These are phyloP conservation scores for Psettodes erumei DNA, from an alignment of 2,113 vertebrate genomes.

Conservation along the genomic window DNA sequence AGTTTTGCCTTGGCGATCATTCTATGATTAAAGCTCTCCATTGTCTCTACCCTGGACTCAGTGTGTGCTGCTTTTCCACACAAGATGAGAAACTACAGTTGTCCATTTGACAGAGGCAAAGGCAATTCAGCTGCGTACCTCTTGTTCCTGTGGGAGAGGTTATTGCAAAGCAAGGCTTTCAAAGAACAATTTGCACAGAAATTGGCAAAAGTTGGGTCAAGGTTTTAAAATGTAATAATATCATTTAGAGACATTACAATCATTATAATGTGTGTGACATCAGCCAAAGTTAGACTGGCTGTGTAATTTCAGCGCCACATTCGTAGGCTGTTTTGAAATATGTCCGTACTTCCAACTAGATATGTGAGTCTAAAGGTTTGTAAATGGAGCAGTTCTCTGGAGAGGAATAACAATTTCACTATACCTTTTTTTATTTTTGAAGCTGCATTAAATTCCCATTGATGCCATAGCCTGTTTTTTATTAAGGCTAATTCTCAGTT, in stretches of 20 bases:
- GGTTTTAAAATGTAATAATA: constrained; percentile 72
- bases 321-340: constrained; percentile 46
- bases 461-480: constrained; percentile 25
- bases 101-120: constrained; percentile 63
- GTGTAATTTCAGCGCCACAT: constrained; percentile 53
- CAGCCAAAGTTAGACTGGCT: constrained; percentile 43
- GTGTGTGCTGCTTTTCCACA: constrained; percentile 43
- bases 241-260: constrained; percentile 70
- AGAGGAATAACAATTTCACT: constrained; percentile 37
- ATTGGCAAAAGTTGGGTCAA: constrained; percentile 72
- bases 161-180: constrained; percentile 66
- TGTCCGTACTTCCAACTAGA: constrained; percentile 39
- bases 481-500: constrained; percentile 37
- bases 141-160: constrained; percentile 71
- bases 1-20: constrained; percentile 67
- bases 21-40: constrained; percentile 71
- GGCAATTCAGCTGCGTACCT: constrained; percentile 62
- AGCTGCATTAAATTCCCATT: constrained; percentile 27
- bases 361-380: constrained; percentile 46
- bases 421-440: constrained; percentile 15
- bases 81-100: constrained; percentile 59
- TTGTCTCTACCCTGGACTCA: constrained; percentile 50
- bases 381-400: constrained; percentile 47
- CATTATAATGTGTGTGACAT: constrained; percentile 69
- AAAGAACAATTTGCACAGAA: constrained; percentile 67